Conservation (phyloP, 1,140 invertebrate genomes). For the Lucilia sericata region DNA sequence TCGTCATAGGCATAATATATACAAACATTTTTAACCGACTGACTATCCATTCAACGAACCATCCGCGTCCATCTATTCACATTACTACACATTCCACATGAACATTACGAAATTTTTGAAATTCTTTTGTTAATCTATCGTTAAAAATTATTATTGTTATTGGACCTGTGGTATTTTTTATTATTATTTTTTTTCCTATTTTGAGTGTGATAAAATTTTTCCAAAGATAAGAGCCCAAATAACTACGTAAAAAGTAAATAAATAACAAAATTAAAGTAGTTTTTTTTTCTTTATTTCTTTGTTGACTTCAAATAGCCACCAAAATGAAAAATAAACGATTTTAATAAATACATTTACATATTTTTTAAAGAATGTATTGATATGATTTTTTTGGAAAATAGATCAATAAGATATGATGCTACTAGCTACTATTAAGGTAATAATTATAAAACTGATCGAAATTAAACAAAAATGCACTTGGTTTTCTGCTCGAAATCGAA, state of each 20-base stretch:
- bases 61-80: background rate
- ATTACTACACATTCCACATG: background rate
- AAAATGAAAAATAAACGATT: background rate
- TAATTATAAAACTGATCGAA: too few species aligned
- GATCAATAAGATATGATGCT: too few species aligned
- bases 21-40: background rate
- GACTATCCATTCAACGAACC: background rate
- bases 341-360: background rate
- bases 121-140: constrained; percentile 35
- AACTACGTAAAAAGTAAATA: background rate
- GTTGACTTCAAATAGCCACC: background rate
- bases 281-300: background rate
- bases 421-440: too few species aligned
- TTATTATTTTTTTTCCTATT: background rate
- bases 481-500: too few species aligned
- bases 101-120: constrained; percentile 38
- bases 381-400: background rate
- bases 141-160: constrained; percentile 37
- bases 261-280: background rate
- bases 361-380: background rate
- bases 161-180: background rate
- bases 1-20: background rate
- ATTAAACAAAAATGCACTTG: too few species aligned
- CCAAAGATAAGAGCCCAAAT: background rate
- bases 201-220: constrained; percentile 8